Base-by-base conservation (phyloP, 2,113 vertebrate species). In the Pimephales promelas region DNA sequence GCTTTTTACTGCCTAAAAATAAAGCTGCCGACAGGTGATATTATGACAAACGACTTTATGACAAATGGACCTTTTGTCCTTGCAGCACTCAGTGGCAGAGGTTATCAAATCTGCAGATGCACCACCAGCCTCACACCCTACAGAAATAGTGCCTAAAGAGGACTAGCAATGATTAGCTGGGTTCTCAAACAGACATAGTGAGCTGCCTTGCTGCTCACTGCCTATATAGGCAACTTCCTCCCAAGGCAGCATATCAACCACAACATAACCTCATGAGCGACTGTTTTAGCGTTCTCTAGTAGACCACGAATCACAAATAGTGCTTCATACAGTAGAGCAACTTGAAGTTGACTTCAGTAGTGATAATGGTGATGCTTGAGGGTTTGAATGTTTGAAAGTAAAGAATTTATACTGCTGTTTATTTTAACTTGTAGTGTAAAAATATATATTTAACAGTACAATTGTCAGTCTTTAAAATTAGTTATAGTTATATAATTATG, bases 41-140 rank as follows among this genome's bases (percentile, higher is more conserved):
- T 78, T 78, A 78, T 78, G 75, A 78, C 54, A 59, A 78, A 78
- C 31, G 9, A 74, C 0, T 81, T 62, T 89, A 77, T 5, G 5
- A 83, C 61, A 59, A 90, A 91, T 89, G 61, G 36, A 34, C 52
- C 34, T 4, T 89, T 89, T 79, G 91, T 89, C 90, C 91, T 92
- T 90, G 87, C 4, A 74, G 20, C 9, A n/a, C 86, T 68, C 34
- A 18, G 24, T 68, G 61, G 43, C 40, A 80, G 24, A 72, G 81
- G 78, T 45, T 85, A 88, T 81, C 66, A 34, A 57, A 79, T 78
- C 62, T 72, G 40, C 75, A 84, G 43, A 81, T 87, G 71, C 83
- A 24, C 74, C 79, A 45, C n/a, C n/a, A 2, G 47, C 71, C n/a
- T 59, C 43, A 70, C 49, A 11, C 54, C 3, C 36, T 79, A 26